A percentile compares a stretch with the other conserved stretches of the same genome.
Evolutionary conservation across 1,140 invertebrate species (phyloP).

Genomic region (Sesamia nonagrioides): DNA sequence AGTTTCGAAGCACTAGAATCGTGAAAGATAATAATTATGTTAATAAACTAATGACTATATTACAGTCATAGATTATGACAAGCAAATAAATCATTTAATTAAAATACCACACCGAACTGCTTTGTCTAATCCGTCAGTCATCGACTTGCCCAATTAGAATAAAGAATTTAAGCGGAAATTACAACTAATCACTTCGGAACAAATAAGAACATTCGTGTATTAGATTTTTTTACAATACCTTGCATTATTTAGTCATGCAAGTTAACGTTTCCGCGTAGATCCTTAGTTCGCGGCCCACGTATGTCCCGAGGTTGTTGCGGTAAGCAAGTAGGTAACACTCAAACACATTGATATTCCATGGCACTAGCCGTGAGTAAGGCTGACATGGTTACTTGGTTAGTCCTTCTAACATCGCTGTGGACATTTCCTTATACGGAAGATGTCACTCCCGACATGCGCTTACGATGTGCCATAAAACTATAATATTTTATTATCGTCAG

Average conservation of each 20-base stretch:
- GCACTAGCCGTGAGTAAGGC: slow-evolving; percentile 62
- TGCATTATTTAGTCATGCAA: slow-evolving; percentile 62
- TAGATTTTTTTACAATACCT: slow-evolving; percentile 35
- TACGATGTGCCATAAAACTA: not conserved
- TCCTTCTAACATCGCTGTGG: slow-evolving; percentile 56
- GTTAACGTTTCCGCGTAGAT: slow-evolving; percentile 75
- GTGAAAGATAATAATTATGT: not conserved
- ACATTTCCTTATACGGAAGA: slow-evolving; percentile 57
- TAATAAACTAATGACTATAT: not conserved
- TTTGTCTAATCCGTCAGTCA: not conserved
- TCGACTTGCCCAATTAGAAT: not conserved
- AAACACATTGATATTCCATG: slow-evolving; percentile 76
- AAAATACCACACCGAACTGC: not conserved
- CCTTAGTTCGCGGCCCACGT: slow-evolving; percentile 79
- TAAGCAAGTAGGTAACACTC: slow-evolving; percentile 60
- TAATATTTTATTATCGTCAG: not conserved
- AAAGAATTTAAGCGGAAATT: slow-evolving; percentile 21
- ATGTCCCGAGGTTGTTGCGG: slow-evolving; percentile 68
- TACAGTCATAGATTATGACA: slow-evolving; percentile 15
- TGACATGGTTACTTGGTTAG: slow-evolving; percentile 56
- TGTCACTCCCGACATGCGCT: slow-evolving; percentile 25
- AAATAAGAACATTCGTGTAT: slow-evolving; percentile 32
- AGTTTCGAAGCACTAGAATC: not conserved
- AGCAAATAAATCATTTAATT: slow-evolving; percentile 5
- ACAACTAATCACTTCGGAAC: slow-evolving; percentile 7